Evolutionary conservation across 1,140 invertebrate species (phyloP).

Genomic region (Lordiphosa collinella): DNA sequence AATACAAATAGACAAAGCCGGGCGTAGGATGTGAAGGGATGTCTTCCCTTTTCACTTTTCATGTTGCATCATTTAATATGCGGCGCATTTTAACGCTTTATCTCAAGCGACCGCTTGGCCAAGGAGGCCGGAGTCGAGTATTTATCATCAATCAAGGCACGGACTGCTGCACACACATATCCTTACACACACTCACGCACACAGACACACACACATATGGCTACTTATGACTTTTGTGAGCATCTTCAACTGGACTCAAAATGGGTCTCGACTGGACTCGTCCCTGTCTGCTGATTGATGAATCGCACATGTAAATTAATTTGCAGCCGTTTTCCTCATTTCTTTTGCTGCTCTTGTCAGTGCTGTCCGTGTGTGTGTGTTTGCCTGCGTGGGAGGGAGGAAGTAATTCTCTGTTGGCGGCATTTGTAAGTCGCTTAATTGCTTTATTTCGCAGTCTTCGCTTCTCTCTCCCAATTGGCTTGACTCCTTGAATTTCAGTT

Average conservation of each 20-base stretch:
- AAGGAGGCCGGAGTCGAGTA: conserved; percentile 41
- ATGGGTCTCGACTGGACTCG: conserved; percentile 12
- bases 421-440: conserved; percentile 77
- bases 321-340: conserved; percentile 71
- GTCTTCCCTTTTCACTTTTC: conserved; percentile 44
- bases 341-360: conserved; percentile 55
- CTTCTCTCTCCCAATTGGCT: conserved; percentile 39
- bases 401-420: conserved; percentile 8
- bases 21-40: not conserved
- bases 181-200: conserved; percentile 6
- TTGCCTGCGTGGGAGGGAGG: not conserved
- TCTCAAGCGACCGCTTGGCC: conserved; percentile 48
- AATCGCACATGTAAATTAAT: conserved; percentile 77
- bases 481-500: conserved; percentile 45
- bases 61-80: conserved; percentile 76
- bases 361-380: conserved; percentile 40
- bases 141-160: conserved; percentile 75
- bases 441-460: conserved; percentile 67
- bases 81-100: conserved; percentile 70
- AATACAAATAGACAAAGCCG: conserved; percentile 47
- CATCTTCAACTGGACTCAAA: conserved; percentile 38
- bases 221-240: conserved; percentile 67
- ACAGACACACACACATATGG: conserved; percentile 27
- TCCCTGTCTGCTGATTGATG: conserved; percentile 59
- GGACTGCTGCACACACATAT: conserved; percentile 52